Base-by-base conservation (phyloP, 53 echinoderm and acorn worm genomes). In the Zoroaster sp. region DNA sequence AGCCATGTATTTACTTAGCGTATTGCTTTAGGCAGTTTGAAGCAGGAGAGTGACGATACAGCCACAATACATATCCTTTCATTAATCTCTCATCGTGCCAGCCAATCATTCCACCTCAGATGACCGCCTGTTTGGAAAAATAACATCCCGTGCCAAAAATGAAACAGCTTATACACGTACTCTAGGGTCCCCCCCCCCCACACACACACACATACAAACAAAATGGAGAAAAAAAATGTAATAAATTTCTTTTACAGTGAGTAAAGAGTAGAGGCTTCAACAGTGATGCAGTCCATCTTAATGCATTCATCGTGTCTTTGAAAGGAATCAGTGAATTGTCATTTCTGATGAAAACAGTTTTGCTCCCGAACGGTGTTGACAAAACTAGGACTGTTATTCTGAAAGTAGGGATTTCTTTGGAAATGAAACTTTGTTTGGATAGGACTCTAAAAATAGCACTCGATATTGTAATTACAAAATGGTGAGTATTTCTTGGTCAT, bases 21-120 rank as follows among this genome's bases (percentile, higher is more conserved):
- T 6, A 47, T 18, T 41, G 75, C 75, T 49, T 2, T 18, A 68
- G 82, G 82, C 68, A 21, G 30, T 82, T 82, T 33, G 68, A 14
- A 66, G 68, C 12, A 63, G 54, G 36, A 63, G 79, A n/a, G n/a
- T n/a, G n/a, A n/a, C n/a, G n/a, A 79, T 23, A 39, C 63, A 55
- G 55, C 79, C 40, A 37, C 66, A 82, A 82, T 82, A 66, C 82
- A 82, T 82, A 40, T 82, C 67, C 68, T 82, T 68, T 67, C 82
- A 67, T 82, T 67, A 40, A 68, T 68, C 82, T 68, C 45, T 82
- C 45, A 5, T 42, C 67, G 8, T 82, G 66, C 42, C 44, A 68
- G 40, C 82, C 67, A 82, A 68, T 82, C 82, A 13, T 68, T 40
- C 38, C 67, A 67, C 82, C 82, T 44, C 32, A 43, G 82, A 41